Conservation (phyloP, 1,140 invertebrate species). For the Cyrtorhinus lividipennis region DNA sequence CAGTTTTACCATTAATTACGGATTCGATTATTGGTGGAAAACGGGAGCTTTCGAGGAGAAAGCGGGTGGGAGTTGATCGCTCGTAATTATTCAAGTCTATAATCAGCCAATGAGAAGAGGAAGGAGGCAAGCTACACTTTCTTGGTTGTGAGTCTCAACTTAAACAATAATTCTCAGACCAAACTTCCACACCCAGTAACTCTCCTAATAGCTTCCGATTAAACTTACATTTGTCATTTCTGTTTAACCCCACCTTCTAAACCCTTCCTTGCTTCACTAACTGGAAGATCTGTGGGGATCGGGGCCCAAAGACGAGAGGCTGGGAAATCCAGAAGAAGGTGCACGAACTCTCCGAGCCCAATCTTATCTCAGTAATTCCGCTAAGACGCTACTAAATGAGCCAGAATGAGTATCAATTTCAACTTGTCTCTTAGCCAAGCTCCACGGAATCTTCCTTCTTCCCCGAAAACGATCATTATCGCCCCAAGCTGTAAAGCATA, state of each 20-base stretch:
- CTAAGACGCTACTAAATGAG: constrained; percentile 20
- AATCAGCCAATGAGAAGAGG: constrained; percentile 10
- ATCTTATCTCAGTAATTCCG: constrained; percentile 16
- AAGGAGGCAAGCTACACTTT: constrained; percentile 11
- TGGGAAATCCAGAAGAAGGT: constrained; percentile 8
- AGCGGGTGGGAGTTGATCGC: constrained; percentile 13
- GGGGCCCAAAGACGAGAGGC: not conserved
- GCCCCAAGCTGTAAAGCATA: constrained; percentile 15
- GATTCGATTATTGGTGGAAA: constrained; percentile 9
- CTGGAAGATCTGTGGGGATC: not conserved
- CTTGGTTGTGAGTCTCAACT: constrained; percentile 14
- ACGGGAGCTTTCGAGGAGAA: not conserved
- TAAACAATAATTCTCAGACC: constrained; percentile 20
- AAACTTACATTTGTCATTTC: constrained; percentile 21
- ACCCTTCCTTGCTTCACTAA: not conserved
- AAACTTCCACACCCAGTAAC: constrained; percentile 14
- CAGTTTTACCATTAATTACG: constrained; percentile 17
- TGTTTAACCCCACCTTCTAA: not conserved
- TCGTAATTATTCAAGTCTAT: constrained; percentile 14
- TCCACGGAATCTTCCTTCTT: not conserved
- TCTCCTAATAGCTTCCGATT: constrained; percentile 19
- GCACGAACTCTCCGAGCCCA: not conserved
- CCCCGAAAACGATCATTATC: constrained; percentile 7
- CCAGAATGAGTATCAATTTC: constrained; percentile 20
- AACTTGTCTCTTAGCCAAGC: constrained; percentile 11